Conservation (phyloP, 1,140 invertebrate species). For the Euschistus heros region DNA sequence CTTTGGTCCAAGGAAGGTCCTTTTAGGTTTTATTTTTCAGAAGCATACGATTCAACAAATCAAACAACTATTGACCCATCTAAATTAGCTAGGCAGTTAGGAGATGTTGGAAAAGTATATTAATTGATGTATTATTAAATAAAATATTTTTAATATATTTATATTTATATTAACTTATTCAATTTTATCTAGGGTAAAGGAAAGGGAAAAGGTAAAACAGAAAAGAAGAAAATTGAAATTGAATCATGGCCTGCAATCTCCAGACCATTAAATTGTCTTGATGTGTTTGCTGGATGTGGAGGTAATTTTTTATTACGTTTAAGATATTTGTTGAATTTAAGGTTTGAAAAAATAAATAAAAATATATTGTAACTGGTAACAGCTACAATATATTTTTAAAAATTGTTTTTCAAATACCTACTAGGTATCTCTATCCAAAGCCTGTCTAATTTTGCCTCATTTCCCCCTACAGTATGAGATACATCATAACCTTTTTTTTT, state of each 20-base stretch:
- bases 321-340: not conserved
- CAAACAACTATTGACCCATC: constrained; percentile 53
- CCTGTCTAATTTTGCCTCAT: too few relatives aligned
- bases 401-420: too few relatives aligned
- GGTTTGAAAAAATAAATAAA: not conserved
- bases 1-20: constrained; percentile 54
- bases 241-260: constrained; percentile 35
- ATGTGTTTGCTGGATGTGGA: constrained; percentile 85
- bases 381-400: too few relatives aligned
- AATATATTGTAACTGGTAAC: not conserved
- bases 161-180: not conserved
- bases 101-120: constrained; percentile 45
- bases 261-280: constrained; percentile 52
- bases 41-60: constrained; percentile 50
- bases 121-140: not conserved
- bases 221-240: constrained; percentile 29
- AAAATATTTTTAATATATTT: not conserved
- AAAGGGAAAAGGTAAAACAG: constrained; percentile 48
- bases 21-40: constrained; percentile 64
- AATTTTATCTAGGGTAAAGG: constrained; percentile 34
- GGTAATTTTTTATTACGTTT: constrained; percentile 37
- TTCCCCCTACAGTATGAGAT: too few relatives aligned
- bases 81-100: constrained; percentile 43
- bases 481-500: too few relatives aligned
- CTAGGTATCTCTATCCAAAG: too few relatives aligned